phyloP scores from a whole-genome alignment of 2,113 vertebrate species.

The Ptilonorhynchus violaceus region DNA sequence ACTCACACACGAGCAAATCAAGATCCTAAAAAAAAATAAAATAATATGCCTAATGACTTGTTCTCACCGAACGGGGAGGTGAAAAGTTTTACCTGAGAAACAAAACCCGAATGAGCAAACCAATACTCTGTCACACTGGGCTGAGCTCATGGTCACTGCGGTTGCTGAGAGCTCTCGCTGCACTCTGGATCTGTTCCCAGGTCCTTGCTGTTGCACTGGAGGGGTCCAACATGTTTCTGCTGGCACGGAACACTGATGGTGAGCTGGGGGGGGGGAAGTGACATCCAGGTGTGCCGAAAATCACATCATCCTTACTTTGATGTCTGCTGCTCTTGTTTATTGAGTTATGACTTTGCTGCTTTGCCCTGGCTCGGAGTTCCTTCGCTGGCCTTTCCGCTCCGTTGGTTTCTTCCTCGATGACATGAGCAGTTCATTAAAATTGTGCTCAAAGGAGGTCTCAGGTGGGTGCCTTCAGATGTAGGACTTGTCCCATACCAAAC shows the following conservation, averaged over 20 bases:
- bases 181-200: not conserved
- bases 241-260: not conserved
- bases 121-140: not conserved
- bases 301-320: not conserved
- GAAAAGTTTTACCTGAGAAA: slow-evolving; percentile 64
- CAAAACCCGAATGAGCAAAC: slow-evolving; percentile 29
- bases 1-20: slow-evolving; percentile 34
- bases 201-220: not conserved
- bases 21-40: not conserved
- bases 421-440: not conserved
- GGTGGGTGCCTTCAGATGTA: not conserved
- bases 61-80: slow-evolving; percentile 15
- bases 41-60: slow-evolving; percentile 11
- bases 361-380: not conserved
- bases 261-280: not conserved
- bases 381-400: not conserved
- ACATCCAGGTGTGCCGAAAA: not conserved
- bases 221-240: not conserved
- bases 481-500: not conserved
- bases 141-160: not conserved
- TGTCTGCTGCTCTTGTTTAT: not conserved
- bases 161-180: slow-evolving; percentile 40
- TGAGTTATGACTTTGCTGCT: not conserved
- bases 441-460: not conserved
- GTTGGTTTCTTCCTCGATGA: not conserved